Evolutionary conservation across 2,888 invertebrate genomes (phyloP), one percentile per base, ranked within the genome.

Genomic region (Helleia helle): DNA sequence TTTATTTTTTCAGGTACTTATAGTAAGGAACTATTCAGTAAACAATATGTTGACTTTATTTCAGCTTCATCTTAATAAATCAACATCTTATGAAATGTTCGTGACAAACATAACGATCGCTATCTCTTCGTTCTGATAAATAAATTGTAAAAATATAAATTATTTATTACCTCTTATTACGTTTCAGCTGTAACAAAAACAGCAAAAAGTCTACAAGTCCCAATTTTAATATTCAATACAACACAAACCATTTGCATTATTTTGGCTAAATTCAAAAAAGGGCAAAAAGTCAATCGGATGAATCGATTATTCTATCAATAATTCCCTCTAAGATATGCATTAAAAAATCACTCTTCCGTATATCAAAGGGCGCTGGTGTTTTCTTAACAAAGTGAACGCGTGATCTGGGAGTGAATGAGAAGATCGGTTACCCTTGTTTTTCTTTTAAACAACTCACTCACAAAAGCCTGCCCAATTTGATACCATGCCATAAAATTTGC

Each of bases 331-430:
- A 74, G 69, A 73, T 80, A 80, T 81, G 83, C 80, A 81, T 84
- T 83, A 79, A 77, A 79, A 69, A 80, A 71, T 65, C 64, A 61
- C 64, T 61, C 56, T 58, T 54, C 59, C 59, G 58, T 60, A 62
- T 67, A 71, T 81, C 83, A 83, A 83, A 81, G 80, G 74, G 61
- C 54, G 53, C 54, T 54, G 62, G 59, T 81, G 80, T 81, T 84
- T 80, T 80, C 67, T 69, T 81, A 80, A 76, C 80, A 77, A 81
- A 81, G 77, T 80, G 77, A 62, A 71, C 59, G 65, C 83, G 83
- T 84, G 83, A 71, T 63, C 62, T 51, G 83, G 54, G 62, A 58
- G 50, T 59, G 64, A 73, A 84, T 77, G 70, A 77, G 67, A 54
- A 59, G 66, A 71, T 71, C 59, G 54, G 48, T 56, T 62, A 66